Conservation (phyloP, 2,888 invertebrate genomes). For the Homarus gammarus region DNA sequence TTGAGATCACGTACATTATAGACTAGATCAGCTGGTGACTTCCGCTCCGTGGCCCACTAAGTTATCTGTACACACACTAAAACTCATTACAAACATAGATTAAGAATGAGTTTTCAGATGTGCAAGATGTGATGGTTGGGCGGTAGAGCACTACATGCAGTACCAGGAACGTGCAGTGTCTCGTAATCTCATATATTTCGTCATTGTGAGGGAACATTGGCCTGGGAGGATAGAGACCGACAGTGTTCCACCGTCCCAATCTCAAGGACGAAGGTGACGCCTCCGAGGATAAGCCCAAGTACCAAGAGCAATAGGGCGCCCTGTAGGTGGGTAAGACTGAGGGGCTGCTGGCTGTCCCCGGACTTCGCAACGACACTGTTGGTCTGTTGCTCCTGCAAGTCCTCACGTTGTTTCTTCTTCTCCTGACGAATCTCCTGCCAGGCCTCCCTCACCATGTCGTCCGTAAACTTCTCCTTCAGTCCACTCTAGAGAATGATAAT, state of each 20-base stretch:
- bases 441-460: slow-evolving; percentile 29
- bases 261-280: slow-evolving; percentile 15
- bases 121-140: too few species aligned
- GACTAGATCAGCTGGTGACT: too few species aligned
- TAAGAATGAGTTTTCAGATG: too few species aligned
- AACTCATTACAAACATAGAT: too few species aligned
- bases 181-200: too few species aligned
- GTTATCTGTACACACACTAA: too few species aligned
- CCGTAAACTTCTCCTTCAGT: slow-evolving; percentile 50
- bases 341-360: neutral
- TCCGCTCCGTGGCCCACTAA: too few species aligned
- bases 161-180: too few species aligned
- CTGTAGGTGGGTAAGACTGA: slow-evolving; percentile 33
- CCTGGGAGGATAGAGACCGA: neutral
- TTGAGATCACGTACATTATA: too few species aligned
- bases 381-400: neutral
- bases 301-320: slow-evolving; percentile 19
- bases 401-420: slow-evolving; percentile 9
- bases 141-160: too few species aligned
- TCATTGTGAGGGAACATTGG: neutral
- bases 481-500: slow-evolving; percentile 8
- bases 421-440: slow-evolving; percentile 42
- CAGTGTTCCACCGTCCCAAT: neutral
- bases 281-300: slow-evolving; percentile 1
- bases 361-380: neutral